Conservation (phyloP, 2,797 vertebrate genomes). For the Anguilla obscura region DNA sequence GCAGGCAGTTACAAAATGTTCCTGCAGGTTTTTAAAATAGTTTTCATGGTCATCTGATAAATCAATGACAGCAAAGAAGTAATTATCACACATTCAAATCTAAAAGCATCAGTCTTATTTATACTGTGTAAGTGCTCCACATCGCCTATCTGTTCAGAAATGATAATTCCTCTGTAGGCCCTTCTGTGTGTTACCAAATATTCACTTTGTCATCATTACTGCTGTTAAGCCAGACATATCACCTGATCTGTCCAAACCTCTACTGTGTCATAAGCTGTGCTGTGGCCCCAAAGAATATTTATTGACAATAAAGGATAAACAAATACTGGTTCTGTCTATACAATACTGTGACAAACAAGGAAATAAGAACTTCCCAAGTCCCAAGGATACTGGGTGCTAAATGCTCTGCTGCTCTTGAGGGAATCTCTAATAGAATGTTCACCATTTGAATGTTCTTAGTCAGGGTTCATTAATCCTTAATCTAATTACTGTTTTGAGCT, state of each 20-base stretch:
- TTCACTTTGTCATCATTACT: neutral
- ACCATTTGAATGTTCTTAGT: neutral
- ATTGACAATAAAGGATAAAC: conserved; percentile 9
- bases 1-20: neutral
- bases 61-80: neutral
- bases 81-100: neutral
- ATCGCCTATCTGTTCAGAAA: neutral
- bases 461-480: neutral
- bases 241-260: neutral
- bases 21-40: neutral
- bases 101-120: neutral
- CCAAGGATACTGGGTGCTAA: neutral
- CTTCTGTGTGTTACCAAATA: neutral
- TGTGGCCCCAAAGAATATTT: neutral
- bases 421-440: neutral
- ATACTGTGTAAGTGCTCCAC: neutral
- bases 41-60: neutral
- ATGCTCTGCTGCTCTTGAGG: neutral
- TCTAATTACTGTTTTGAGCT: neutral
- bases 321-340: neutral
- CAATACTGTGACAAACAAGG: neutral
- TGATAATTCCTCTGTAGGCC: neutral
- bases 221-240: neutral
- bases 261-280: neutral
- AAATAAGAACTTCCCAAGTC: neutral